phyloP scores from a whole-genome alignment of 2,797 vertebrate species.

The Fistularia tabacaria region DNA sequence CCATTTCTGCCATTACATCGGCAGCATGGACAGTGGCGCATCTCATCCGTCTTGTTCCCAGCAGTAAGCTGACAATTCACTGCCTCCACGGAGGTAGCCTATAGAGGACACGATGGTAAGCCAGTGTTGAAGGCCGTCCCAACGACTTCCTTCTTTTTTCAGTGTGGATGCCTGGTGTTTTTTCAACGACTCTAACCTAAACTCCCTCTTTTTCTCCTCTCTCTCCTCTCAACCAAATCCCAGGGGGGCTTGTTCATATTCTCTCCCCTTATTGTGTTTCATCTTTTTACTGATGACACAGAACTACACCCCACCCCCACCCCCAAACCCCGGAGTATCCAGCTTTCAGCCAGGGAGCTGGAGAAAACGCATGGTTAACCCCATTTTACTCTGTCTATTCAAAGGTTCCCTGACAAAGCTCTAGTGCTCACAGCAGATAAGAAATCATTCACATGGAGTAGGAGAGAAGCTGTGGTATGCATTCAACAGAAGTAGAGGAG shows the following conservation, averaged over 20 bases:
- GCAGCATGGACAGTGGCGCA: slow-evolving; percentile 43
- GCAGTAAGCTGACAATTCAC: slow-evolving; percentile 51
- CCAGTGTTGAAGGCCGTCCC: slow-evolving; percentile 40
- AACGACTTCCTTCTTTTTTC: slow-evolving; percentile 37
- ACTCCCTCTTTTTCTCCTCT: slow-evolving; percentile 44
- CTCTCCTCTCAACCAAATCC: slow-evolving; percentile 53
- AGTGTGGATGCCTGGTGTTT: slow-evolving; percentile 44
- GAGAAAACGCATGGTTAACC: slow-evolving; percentile 74
- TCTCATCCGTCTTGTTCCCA: slow-evolving; percentile 57
- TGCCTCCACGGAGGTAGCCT: slow-evolving; percentile 50
- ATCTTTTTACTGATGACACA: slow-evolving; percentile 69
- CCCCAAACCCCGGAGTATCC: slow-evolving; percentile 57
- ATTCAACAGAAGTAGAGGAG: slow-evolving; percentile 37
- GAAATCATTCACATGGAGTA: slow-evolving; percentile 42
- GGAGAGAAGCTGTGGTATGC: slow-evolving; percentile 32
- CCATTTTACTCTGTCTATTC: slow-evolving; percentile 72
- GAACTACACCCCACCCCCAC: slow-evolving; percentile 30
- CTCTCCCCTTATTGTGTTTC: slow-evolving; percentile 69
- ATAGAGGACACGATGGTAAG: slow-evolving; percentile 51
- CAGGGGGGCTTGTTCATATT: slow-evolving; percentile 69
- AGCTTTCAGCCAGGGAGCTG: slow-evolving; percentile 59
- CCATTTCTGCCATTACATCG: slow-evolving; percentile 50
- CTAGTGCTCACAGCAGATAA: slow-evolving; percentile 52
- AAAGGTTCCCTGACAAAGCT: slow-evolving; percentile 62
- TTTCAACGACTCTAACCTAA: slow-evolving; percentile 63